These are phyloP conservation scores for Perca schrenkii DNA, from an alignment of 2,113 vertebrate genomes.

Conservation along the genomic window DNA sequence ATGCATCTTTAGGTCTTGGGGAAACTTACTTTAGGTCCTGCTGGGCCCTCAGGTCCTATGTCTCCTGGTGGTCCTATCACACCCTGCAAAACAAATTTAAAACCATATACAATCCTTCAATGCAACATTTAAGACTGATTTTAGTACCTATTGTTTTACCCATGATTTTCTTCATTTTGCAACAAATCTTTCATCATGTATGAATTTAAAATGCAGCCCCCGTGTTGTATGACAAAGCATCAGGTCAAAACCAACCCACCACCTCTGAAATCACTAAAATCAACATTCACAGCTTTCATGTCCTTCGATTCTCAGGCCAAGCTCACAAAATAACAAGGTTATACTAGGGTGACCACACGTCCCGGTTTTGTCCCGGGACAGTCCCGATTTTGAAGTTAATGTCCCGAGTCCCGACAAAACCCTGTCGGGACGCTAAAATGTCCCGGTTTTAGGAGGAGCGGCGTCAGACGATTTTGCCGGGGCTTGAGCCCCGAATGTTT, in stretches of 20 bases:
- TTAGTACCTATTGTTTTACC: not conserved
- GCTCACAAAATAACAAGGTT: conserved; percentile 59
- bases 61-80: conserved; percentile 73
- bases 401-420: too few species aligned
- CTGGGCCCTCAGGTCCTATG: conserved; percentile 74
- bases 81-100: conserved; percentile 67
- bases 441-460: too few species aligned
- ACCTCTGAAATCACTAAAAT: conserved; percentile 27
- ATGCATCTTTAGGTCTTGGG: not conserved
- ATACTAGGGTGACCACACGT: too few species aligned
- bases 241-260: conserved; percentile 16
- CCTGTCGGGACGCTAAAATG: too few species aligned
- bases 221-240: conserved; percentile 5
- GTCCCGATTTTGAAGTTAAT: too few species aligned
- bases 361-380: too few species aligned
- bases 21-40: conserved; percentile 80
- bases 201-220: conserved; percentile 8
- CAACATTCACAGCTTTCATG: conserved; percentile 54
- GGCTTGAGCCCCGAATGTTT: too few species aligned
- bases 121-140: not conserved
- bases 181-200: not conserved
- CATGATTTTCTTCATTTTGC: not conserved
- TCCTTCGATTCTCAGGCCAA: conserved; percentile 59
- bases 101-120: not conserved
- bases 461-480: too few species aligned